phyloP scores from a whole-genome alignment of 2,888 invertebrate species.

The Tenthredo mesomela region DNA sequence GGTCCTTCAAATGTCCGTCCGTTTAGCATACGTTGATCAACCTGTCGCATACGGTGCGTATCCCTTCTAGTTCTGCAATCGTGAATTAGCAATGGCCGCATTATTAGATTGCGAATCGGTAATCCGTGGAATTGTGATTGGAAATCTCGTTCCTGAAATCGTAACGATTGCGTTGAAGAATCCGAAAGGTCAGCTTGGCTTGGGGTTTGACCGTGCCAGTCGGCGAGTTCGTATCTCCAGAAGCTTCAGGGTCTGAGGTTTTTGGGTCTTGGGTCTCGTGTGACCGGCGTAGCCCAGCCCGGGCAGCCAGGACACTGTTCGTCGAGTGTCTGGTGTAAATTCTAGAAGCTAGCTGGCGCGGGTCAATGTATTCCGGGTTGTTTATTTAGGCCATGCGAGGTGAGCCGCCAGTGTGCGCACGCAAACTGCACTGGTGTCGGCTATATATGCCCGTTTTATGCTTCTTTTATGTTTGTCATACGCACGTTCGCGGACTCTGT shows the following conservation, averaged over 20 bases:
- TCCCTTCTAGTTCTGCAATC: neutral
- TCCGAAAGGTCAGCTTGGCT: slow-evolving; percentile 15
- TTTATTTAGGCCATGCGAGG: slow-evolving; percentile 78
- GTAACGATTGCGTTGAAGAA: neutral
- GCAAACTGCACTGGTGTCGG: slow-evolving; percentile 58
- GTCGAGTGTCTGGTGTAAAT: slow-evolving; percentile 53
- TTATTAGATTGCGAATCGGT: neutral
- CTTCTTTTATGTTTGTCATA: slow-evolving; percentile 34
- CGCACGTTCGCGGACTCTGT: slow-evolving; percentile 7
- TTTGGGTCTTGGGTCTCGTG: slow-evolving; percentile 20
- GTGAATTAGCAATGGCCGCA: neutral
- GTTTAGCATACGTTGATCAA: too few species aligned
- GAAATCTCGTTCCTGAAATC: neutral
- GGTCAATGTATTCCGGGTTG: slow-evolving; percentile 78
- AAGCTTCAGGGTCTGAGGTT: neutral
- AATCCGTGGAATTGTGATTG: neutral
- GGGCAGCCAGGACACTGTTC: slow-evolving; percentile 41
- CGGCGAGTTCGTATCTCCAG: neutral
- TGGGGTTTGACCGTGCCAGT: neutral
- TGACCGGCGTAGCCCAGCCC: slow-evolving; percentile 8
- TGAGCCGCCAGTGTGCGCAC: slow-evolving; percentile 71
- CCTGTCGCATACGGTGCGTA: too few species aligned
- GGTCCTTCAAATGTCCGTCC: neutral
- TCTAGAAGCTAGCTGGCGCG: slow-evolving; percentile 65
- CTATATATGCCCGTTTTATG: slow-evolving; percentile 61